phyloP scores from a whole-genome alignment of 2,113 vertebrate genomes.

The Phycodurus eques region DNA sequence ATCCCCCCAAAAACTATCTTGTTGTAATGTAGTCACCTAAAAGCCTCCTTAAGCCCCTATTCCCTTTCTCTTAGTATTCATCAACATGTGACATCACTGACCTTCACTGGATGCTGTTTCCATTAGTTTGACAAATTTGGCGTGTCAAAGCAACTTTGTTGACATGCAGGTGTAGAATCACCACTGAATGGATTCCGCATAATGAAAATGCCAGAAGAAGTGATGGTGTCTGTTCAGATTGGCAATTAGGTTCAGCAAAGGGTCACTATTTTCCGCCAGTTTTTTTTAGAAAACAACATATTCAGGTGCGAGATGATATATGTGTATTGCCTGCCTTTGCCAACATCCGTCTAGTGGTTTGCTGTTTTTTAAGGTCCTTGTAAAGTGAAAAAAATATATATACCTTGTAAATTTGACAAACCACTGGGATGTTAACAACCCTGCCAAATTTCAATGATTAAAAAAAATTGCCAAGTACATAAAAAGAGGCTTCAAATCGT shows the following conservation, averaged over 20 bases:
- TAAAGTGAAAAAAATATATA: not conserved
- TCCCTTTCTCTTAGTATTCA: conserved; percentile 51
- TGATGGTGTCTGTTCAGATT: conserved; percentile 31
- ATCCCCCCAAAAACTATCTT: conserved; percentile 6
- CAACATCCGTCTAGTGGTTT: not conserved
- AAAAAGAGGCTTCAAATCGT: no score
- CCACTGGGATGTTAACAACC: not conserved
- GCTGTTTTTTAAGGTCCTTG: not conserved
- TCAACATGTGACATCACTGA: conserved; percentile 64
- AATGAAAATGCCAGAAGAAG: conserved; percentile 50
- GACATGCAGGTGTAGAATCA: conserved; percentile 52
- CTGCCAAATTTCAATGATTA: not conserved
- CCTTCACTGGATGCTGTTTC: conserved; percentile 62
- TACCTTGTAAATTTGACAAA: not conserved
- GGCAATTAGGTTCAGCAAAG: conserved; percentile 29
- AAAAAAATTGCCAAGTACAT: no score
- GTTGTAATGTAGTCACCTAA: conserved; percentile 50
- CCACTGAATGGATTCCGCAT: conserved; percentile 45
- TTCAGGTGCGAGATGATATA: not conserved
- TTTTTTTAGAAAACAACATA: not conserved
- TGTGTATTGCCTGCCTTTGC: not conserved
- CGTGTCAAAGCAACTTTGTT: conserved; percentile 50
- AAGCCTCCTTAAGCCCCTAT: conserved; percentile 19
- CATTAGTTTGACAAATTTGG: conserved; percentile 72
- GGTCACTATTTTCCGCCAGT: conserved; percentile 14